Conservation (phyloP, 2,888 invertebrate species). For the Cristatella mucedo region DNA sequence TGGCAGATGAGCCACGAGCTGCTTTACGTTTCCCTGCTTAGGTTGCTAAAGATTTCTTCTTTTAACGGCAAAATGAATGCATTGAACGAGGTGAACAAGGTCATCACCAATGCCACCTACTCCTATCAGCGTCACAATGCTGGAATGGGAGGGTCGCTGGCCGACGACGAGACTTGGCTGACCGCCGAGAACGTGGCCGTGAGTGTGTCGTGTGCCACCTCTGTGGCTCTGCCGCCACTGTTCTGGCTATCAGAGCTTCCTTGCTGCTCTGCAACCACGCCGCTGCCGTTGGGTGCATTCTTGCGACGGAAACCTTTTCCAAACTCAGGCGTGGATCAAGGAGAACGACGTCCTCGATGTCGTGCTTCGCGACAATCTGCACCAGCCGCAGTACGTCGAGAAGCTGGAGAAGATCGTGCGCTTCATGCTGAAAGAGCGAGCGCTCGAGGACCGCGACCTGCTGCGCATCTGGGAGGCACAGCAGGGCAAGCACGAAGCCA, state of each 20-base stretch:
- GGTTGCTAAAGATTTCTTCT: slow-evolving; percentile 82
- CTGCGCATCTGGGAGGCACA: slow-evolving; percentile 94
- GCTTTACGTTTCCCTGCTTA: too few species aligned
- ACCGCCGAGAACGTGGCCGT: slow-evolving; percentile 86
- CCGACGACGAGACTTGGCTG: slow-evolving; percentile 73
- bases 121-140: slow-evolving; percentile 51
- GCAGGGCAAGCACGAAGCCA: slow-evolving; percentile 90
- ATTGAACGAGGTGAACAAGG: slow-evolving; percentile 90
- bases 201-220: too few species aligned
- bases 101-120: slow-evolving; percentile 61
- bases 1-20: too few species aligned
- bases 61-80: slow-evolving; percentile 99
- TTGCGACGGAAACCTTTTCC: too few species aligned
- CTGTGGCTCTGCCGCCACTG: too few species aligned
- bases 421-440: slow-evolving; percentile 71
- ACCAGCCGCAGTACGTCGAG: slow-evolving; percentile 87
- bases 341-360: slow-evolving; percentile 87
- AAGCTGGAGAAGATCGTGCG: slow-evolving; percentile 89
- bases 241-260: too few species aligned
- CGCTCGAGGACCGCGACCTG: slow-evolving; percentile 71
- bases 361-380: slow-evolving; percentile 80
- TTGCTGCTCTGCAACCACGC: too few species aligned
- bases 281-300: too few species aligned
- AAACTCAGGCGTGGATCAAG: slow-evolving; percentile 90
- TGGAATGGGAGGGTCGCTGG: slow-evolving; percentile 36